phyloP scores from a whole-genome alignment of 2,888 invertebrate species.

The Drosophila nigritarsus region DNA sequence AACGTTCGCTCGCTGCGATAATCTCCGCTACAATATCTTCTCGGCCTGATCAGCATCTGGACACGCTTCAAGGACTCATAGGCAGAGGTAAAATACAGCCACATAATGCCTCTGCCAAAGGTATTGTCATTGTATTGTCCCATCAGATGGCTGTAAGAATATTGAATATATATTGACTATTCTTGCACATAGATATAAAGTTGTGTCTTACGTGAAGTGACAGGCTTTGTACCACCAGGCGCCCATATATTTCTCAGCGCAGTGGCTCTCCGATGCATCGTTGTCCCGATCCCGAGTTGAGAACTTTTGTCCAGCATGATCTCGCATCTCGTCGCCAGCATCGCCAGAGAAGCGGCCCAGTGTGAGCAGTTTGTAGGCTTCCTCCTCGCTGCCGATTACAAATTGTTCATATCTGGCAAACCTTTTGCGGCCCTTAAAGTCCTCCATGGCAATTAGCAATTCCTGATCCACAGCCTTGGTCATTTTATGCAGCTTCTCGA shows the following conservation, averaged over 20 bases:
- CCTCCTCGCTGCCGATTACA: conserved; percentile 88
- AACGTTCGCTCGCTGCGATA: background rate
- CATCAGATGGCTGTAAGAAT: conserved; percentile 87
- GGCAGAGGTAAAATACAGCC: background rate
- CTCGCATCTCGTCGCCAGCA: conserved; percentile 89
- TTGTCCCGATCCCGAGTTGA: conserved; percentile 89
- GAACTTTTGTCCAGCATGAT: conserved; percentile 89
- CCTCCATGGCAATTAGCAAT: conserved; percentile 88
- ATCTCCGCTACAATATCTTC: conserved; percentile 7
- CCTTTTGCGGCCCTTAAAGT: conserved; percentile 86
- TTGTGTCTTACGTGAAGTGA: conserved; percentile 86
- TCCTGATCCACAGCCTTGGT: conserved; percentile 85
- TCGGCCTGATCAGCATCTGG: conserved; percentile 89
- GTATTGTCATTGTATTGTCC: conserved; percentile 87
- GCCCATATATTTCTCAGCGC: conserved; percentile 88
- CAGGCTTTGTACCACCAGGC: conserved; percentile 91
- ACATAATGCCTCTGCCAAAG: conserved; percentile 86
- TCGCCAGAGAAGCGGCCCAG: conserved; percentile 88
- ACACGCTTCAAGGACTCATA: conserved; percentile 86
- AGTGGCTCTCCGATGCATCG: conserved; percentile 87
- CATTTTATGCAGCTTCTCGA: conserved; percentile 88
- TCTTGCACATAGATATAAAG: background rate
- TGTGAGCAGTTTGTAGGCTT: conserved; percentile 88
- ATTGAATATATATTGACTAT: background rate
- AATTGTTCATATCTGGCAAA: conserved; percentile 88